phyloP scores from a whole-genome alignment of 1,140 invertebrate genomes.

The Heliothis virescens region DNA sequence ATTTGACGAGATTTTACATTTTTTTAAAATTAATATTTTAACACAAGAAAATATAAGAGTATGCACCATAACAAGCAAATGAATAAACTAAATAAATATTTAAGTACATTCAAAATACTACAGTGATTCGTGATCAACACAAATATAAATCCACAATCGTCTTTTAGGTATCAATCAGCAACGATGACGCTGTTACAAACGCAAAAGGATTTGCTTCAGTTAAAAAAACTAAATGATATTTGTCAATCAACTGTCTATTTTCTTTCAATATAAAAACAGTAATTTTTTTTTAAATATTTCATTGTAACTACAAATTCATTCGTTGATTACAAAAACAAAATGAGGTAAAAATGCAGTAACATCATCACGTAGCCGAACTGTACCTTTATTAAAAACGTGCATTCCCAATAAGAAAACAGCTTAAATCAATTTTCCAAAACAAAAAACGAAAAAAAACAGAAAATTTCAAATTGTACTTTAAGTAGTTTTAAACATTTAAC shows the following conservation, averaged over 20 bases:
- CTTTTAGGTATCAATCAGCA: not conserved
- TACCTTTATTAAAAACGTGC: not conserved
- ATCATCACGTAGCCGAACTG: not conserved
- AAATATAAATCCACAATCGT: not conserved
- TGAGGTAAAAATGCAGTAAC: not conserved
- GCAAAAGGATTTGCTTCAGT: not conserved
- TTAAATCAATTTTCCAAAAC: not conserved
- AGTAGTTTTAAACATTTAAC: constrained; percentile 33
- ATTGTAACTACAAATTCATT: not conserved
- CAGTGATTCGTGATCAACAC: not conserved
- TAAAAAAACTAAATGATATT: not conserved
- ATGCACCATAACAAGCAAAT: constrained; percentile 31
- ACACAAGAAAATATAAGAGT: constrained; percentile 20
- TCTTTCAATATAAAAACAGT: not conserved
- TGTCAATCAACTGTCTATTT: not conserved
- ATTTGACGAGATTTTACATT: constrained; percentile 41
- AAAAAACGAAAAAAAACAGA: constrained; percentile 5
- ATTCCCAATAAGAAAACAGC: not conserved
- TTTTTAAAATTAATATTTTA: constrained; percentile 24
- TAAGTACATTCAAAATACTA: constrained; percentile 39
- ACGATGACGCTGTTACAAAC: not conserved
- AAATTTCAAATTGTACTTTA: constrained; percentile 37
- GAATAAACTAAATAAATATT: constrained; percentile 32
- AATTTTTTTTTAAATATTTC: not conserved
- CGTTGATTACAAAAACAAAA: not conserved